Percentiles rank a stretch among this genome's conserved stretches.
These are phyloP conservation scores for Drosophila erecta DNA, from an alignment of 1,140 invertebrate genomes.

Conservation along the genomic window DNA sequence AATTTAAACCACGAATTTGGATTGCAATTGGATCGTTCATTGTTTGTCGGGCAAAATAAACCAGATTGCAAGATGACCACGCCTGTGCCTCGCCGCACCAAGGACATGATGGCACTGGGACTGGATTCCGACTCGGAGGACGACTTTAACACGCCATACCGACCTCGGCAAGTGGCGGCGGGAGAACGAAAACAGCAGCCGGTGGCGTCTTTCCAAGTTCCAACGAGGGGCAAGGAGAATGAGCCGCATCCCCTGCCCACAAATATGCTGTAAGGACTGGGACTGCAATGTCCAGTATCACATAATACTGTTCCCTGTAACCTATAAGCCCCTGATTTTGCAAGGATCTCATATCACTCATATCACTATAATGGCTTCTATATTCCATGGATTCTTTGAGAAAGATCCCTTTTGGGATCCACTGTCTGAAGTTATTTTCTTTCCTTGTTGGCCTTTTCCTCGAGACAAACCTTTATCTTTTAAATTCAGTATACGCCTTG, in stretches of 20 bases:
- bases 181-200: not conserved
- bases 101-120: constrained; percentile 65
- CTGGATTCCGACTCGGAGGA: constrained; percentile 77
- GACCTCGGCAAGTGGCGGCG: constrained; percentile 15
- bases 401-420: too few relatives aligned
- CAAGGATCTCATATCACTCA: too few relatives aligned
- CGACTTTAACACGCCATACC: constrained; percentile 61
- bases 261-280: constrained; percentile 19
- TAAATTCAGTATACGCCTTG: too few relatives aligned
- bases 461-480: too few relatives aligned
- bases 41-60: constrained; percentile 5
- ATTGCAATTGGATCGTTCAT: constrained; percentile 18
- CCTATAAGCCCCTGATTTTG: too few relatives aligned
- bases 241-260: constrained; percentile 6
- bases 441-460: too few relatives aligned
- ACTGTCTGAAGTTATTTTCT: too few relatives aligned
- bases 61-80: constrained; percentile 56
- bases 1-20: constrained; percentile 17
- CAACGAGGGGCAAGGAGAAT: constrained; percentile 24
- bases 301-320: not conserved
- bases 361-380: constrained; percentile 7
- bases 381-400: too few relatives aligned
- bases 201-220: constrained; percentile 8
- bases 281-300: not conserved
- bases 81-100: constrained; percentile 69